Evolutionary conservation across 2,797 vertebrate species (phyloP).

Genomic region (Bryconaethiops microstoma): DNA sequence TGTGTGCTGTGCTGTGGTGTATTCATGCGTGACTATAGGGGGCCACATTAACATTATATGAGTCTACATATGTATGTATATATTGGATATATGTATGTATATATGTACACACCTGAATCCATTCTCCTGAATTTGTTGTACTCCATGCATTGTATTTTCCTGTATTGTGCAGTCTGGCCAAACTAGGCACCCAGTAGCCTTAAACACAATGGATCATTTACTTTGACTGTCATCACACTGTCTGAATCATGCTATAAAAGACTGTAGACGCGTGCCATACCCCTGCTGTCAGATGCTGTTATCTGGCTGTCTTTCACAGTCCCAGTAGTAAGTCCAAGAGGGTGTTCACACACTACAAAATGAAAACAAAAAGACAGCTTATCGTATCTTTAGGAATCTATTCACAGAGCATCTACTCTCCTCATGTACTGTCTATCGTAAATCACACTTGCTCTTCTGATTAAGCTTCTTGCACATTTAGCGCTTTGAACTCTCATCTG

Average conservation of each 20-base stretch:
- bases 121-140: constrained; percentile 69
- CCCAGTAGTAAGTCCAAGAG: constrained; percentile 85
- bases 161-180: constrained; percentile 88
- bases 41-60: too few species aligned
- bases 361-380: constrained; percentile 30
- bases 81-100: too few species aligned
- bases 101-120: too few species aligned
- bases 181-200: constrained; percentile 87
- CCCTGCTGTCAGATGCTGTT: constrained; percentile 76
- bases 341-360: constrained; percentile 82
- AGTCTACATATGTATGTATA: too few species aligned
- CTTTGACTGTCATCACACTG: neutral
- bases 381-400: too few species aligned
- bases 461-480: too few species aligned
- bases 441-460: too few species aligned
- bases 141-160: constrained; percentile 96
- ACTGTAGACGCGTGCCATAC: constrained; percentile 66
- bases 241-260: constrained; percentile 5
- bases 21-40: too few species aligned
- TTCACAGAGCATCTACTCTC: too few species aligned
- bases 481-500: too few species aligned
- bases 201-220: constrained; percentile 37
- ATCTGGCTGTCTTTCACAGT: constrained; percentile 85
- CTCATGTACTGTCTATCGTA: too few species aligned
- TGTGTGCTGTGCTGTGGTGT: too few species aligned